phyloP scores from a whole-genome alignment of 2,888 invertebrate genomes.

The Anarsia innoxiella region DNA sequence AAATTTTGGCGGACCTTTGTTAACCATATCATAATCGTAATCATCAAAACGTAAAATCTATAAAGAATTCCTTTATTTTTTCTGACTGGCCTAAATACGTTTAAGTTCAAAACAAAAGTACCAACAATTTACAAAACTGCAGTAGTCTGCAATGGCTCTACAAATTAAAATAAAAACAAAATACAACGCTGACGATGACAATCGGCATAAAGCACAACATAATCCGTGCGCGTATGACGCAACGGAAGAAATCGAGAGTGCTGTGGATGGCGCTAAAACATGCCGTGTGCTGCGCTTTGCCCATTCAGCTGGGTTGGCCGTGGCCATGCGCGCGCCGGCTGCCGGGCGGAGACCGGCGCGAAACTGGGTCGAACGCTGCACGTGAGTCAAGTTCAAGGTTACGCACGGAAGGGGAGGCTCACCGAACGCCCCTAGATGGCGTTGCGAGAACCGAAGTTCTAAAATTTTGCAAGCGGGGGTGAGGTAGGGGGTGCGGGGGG shows the following conservation, averaged over 20 bases:
- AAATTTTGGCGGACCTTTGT: too few relatives aligned
- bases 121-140: too few relatives aligned
- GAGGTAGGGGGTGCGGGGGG: conserved; percentile 50
- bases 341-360: conserved; percentile 38
- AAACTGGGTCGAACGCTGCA: conserved; percentile 60
- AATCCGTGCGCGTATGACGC: conserved; percentile 32
- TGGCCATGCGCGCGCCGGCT: conserved; percentile 45
- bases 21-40: too few relatives aligned
- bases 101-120: too few relatives aligned
- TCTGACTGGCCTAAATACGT: too few relatives aligned
- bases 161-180: too few relatives aligned
- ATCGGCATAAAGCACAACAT: background rate
- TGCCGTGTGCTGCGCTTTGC: conserved; percentile 45
- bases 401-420: conserved; percentile 47
- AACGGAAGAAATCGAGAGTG: conserved; percentile 55
- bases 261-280: conserved; percentile 44
- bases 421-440: conserved; percentile 64
- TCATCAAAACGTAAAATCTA: too few relatives aligned
- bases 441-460: conserved; percentile 57
- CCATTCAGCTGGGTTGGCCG: conserved; percentile 59
- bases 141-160: too few relatives aligned
- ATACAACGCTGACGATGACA: too few relatives aligned
- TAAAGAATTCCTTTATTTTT: too few relatives aligned
- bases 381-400: conserved; percentile 72
- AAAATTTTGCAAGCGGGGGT: conserved; percentile 61